Percentiles rank a stretch among this genome's conserved stretches.
These are phyloP conservation scores for Musca domestica DNA, from an alignment of 1,140 invertebrate genomes.

Conservation along the genomic window DNA sequence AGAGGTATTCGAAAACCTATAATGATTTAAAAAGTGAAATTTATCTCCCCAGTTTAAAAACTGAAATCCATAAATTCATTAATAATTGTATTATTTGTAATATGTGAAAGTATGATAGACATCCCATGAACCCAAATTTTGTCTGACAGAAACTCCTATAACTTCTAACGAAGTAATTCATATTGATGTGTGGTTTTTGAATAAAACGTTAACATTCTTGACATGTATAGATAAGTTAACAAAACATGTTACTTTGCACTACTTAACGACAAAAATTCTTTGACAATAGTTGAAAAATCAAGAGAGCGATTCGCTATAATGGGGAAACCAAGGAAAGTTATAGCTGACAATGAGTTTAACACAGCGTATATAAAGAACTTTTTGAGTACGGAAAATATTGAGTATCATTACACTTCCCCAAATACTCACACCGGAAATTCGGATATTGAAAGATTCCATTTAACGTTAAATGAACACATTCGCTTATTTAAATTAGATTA, in stretches of 20 bases:
- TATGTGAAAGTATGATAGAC: too few relatives aligned
- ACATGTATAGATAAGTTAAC: too few relatives aligned
- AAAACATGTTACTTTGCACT: too few relatives aligned
- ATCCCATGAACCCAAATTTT: too few relatives aligned
- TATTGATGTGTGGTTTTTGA: too few relatives aligned
- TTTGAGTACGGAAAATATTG: neutral
- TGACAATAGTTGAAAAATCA: too few relatives aligned
- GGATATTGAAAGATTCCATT: neutral
- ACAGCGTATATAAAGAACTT: neutral
- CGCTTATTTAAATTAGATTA: neutral
- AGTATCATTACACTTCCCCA: neutral
- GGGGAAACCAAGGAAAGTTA: conserved; percentile 8
- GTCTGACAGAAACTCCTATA: too few relatives aligned
- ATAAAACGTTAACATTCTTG: too few relatives aligned
- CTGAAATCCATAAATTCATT: neutral
- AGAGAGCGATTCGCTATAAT: too few relatives aligned
- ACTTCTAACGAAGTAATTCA: too few relatives aligned
- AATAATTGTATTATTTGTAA: conserved; percentile 18
- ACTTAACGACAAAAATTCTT: conserved; percentile 1
- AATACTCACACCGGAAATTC: conserved; percentile 9
- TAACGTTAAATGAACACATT: neutral
- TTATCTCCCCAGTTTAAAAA: neutral
- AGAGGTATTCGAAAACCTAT: conserved; percentile 3
- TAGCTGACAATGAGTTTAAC: conserved; percentile 18
- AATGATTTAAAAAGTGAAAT: neutral